Percentiles rank a stretch among this genome's conserved stretches.
phyloP scores from a whole-genome alignment of 92 coral and sea anemone genomes.

The Umimayanthus kanabou region DNA sequence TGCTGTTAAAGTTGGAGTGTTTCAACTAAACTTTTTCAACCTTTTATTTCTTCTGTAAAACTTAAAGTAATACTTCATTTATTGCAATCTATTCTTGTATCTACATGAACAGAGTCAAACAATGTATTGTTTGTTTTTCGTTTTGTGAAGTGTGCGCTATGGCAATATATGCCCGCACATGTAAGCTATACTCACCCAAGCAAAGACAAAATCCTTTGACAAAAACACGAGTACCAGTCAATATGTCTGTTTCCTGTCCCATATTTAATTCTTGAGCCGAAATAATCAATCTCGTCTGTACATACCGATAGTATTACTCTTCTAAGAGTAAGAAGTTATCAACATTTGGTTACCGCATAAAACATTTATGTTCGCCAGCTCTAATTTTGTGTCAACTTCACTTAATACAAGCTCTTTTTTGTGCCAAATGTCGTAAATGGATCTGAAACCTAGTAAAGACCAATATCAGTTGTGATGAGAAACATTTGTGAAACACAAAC shows the following conservation, averaged over 20 bases:
- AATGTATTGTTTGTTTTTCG: too few species aligned
- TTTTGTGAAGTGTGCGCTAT: background rate
- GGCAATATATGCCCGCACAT: background rate
- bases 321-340: background rate
- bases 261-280: background rate
- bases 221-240: background rate
- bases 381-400: background rate
- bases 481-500: too few species aligned
- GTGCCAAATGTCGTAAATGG: too few species aligned
- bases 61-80: too few species aligned
- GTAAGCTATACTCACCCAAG: background rate
- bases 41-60: too few species aligned
- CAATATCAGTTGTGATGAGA: background rate
- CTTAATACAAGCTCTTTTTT: background rate
- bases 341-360: background rate
- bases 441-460: background rate
- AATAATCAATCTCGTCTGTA: background rate
- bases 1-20: background rate
- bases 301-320: background rate
- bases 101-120: too few species aligned
- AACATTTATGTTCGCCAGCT: background rate
- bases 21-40: too few species aligned
- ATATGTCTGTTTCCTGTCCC: background rate
- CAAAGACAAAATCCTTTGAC: background rate
- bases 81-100: too few species aligned